Conservation (phyloP, 2,113 vertebrate genomes). For the Anoplopoma fimbria region DNA sequence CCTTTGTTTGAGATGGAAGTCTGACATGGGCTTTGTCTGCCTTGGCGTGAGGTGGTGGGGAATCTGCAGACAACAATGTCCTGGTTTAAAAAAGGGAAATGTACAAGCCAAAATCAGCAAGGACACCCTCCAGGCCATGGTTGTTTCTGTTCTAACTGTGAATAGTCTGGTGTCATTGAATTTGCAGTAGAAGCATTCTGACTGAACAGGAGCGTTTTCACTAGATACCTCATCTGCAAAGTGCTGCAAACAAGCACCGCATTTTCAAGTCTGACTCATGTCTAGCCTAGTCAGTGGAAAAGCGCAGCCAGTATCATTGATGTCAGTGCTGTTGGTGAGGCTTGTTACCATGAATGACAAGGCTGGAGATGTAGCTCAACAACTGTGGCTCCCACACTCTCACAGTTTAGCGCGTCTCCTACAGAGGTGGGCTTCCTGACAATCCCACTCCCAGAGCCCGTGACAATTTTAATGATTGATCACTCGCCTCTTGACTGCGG, state of each 20-base stretch:
- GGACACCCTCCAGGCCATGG: slow-evolving; percentile 4
- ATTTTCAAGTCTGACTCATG: slow-evolving; percentile 78
- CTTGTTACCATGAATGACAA: slow-evolving; percentile 66
- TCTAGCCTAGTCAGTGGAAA: slow-evolving; percentile 64
- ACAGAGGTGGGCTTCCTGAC: slow-evolving; percentile 64
- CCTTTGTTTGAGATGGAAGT: slow-evolving; percentile 60
- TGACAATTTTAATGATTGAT: slow-evolving; percentile 79
- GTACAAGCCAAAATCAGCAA: slow-evolving; percentile 8
- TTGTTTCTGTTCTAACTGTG: slow-evolving; percentile 1
- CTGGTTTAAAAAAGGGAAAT: slow-evolving; percentile 20
- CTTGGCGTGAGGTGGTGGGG: slow-evolving; percentile 32
- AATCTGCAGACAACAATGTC: slow-evolving; percentile 58
- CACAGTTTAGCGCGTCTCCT: slow-evolving; percentile 48
- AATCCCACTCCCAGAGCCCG: slow-evolving; percentile 61
- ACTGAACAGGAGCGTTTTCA: slow-evolving; percentile 37
- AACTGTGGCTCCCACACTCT: slow-evolving; percentile 30
- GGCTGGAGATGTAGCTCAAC: slow-evolving; percentile 42
- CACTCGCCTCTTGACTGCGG: slow-evolving; percentile 53
- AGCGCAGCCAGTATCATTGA: slow-evolving; percentile 55
- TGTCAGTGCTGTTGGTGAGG: slow-evolving; percentile 51
- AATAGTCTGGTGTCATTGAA: slow-evolving; percentile 24
- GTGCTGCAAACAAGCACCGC: slow-evolving; percentile 60
- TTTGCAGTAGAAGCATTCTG: slow-evolving; percentile 4
- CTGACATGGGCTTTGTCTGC: slow-evolving; percentile 54
- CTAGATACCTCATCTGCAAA: slow-evolving; percentile 59